Evolutionary conservation across 2,113 vertebrate genomes (phyloP), one percentile per base, ranked within the genome.

Genomic region (Pardalotus punctatus): DNA sequence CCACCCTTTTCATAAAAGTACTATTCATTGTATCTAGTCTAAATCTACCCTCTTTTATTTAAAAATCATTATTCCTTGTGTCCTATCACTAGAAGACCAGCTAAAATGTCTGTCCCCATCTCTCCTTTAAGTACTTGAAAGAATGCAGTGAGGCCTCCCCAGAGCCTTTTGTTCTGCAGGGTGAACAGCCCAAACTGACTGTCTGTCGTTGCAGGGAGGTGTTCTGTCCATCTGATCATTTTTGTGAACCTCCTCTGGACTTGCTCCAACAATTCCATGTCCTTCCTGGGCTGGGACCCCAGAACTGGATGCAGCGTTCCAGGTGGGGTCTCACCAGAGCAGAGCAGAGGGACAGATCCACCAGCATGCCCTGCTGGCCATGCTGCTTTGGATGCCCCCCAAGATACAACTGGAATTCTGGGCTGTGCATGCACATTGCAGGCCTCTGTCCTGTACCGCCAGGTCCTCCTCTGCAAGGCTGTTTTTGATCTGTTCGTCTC

Each of bases 301-400:
- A 45, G 38, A 14, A 19, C 23, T 38, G 36, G 33, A 5, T 74
- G 23, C n/a, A 45, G n/a, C 10, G 53, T 14, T 74, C 60, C 53
- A 60, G 28, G 5, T 53, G 22, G 17, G 33, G 4, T 60, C 16
- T 47, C 24, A 53, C 1, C 9, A 81, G 38, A 74, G 24, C 0
- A 2, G 11, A 27, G 21, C 3, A 18, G 61, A 66, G 16, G 5
- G 13, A 17, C 33, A 81, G 27, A 88, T 45, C 28, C 13, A 13
- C 16, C 53, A 29, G 29, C 20, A 25, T 1, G 2, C 23, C 28
- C 45, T n/a, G 12, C 9, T 60, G 43, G 2, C 27, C 58, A 65
- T 0, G 0, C 13, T 43, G n/a, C 78, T 60, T 31, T 60, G 17
- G 38, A 53, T 27, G 61, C 53, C 74, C 1, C 8, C 11, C 38